Conservation (phyloP, 2,888 invertebrate genomes). For the Drosophila falleni region DNA sequence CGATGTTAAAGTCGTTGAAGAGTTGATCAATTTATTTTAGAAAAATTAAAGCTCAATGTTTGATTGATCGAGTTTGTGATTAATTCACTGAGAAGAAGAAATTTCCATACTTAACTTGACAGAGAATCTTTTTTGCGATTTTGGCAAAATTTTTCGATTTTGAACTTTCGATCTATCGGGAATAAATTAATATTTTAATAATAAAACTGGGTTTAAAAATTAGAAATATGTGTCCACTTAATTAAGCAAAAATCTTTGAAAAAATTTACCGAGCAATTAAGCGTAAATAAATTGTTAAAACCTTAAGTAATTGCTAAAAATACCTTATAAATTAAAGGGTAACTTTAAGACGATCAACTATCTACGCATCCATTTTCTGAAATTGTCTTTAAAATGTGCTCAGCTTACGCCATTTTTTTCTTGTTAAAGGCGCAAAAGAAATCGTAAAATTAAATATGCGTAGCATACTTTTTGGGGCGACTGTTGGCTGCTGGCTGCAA, state of each 20-base stretch:
- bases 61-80: too few relatives aligned
- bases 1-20: background rate
- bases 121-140: too few relatives aligned
- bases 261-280: too few relatives aligned
- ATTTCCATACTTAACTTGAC: too few relatives aligned
- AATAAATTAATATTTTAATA: too few relatives aligned
- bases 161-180: too few relatives aligned
- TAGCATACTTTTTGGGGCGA: slow-evolving; percentile 44
- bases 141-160: too few relatives aligned
- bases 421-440: slow-evolving; percentile 40
- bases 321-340: background rate
- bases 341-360: slow-evolving; percentile 1
- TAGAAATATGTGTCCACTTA: too few relatives aligned
- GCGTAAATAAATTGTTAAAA: too few relatives aligned
- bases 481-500: slow-evolving; percentile 48
- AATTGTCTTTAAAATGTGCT: slow-evolving; percentile 52
- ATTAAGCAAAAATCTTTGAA: too few relatives aligned
- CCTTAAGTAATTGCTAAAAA: background rate
- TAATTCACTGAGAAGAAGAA: too few relatives aligned
- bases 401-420: slow-evolving; percentile 26
- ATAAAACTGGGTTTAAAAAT: too few relatives aligned
- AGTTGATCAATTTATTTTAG: background rate
- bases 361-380: background rate
- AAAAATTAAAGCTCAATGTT: background rate
- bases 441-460: slow-evolving; percentile 77